Evolutionary conservation across 2,888 invertebrate species (phyloP).

Genomic region (Baccha elongata): DNA sequence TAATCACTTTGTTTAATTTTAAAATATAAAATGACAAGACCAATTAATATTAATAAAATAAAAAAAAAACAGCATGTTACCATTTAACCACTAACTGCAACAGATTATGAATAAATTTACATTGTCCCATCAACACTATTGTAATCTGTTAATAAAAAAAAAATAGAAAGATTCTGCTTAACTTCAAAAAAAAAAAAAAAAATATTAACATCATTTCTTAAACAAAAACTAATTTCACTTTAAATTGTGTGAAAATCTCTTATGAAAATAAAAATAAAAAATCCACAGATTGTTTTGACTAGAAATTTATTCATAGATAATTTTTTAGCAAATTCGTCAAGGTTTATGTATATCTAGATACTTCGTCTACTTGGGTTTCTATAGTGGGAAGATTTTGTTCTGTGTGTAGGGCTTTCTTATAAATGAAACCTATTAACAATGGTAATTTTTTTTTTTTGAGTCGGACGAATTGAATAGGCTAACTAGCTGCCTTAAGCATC

Average conservation of each 20-base stretch:
- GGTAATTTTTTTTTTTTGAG: not conserved
- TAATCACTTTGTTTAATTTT: constrained; percentile 8
- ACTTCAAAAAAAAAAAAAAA: constrained; percentile 20
- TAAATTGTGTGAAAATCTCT: constrained; percentile 50
- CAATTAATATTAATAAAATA: not conserved
- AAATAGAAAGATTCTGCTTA: constrained; percentile 10
- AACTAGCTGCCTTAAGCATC: constrained; percentile 36
- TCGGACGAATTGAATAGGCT: constrained; percentile 22
- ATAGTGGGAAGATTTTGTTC: constrained; percentile 8
- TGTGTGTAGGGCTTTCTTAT: constrained; percentile 13
- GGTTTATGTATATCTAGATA: not conserved
- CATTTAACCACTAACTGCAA: constrained; percentile 48
- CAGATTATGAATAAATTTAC: constrained; percentile 52
- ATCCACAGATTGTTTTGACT: constrained; percentile 60
- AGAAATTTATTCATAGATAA: constrained; percentile 62
- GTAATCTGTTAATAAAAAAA: constrained; percentile 17
- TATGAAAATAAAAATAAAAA: constrained; percentile 20
- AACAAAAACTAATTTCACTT: constrained; percentile 45
- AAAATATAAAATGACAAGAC: constrained; percentile 11
- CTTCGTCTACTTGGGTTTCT: too few relatives aligned
- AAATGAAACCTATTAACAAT: not conserved
- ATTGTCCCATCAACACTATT: constrained; percentile 44
- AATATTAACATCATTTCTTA: constrained; percentile 44
- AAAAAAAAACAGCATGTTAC: constrained; percentile 25
- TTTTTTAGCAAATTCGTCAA: not conserved